Evolutionary conservation across 2,888 invertebrate genomes (phyloP).

Genomic region (Acrobeloides nanus): DNA sequence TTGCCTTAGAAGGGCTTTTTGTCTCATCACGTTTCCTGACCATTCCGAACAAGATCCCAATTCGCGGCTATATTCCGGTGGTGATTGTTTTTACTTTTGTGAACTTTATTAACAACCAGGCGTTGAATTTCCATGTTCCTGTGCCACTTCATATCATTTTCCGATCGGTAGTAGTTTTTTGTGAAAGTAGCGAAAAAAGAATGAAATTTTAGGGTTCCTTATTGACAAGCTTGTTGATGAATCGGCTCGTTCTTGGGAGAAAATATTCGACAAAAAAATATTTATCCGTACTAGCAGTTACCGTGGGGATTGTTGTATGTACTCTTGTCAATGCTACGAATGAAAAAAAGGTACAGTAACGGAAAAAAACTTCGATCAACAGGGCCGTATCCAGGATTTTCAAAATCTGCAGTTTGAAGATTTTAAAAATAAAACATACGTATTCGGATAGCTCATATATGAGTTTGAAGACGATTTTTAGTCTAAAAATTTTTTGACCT

Average conservation of each 20-base stretch:
- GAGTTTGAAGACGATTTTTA: no score
- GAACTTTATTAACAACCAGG: conserved; percentile 81
- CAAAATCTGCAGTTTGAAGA: no score
- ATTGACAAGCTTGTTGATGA: conserved; percentile 92
- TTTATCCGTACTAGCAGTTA: conserved; percentile 82
- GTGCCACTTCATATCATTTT: conserved; percentile 99
- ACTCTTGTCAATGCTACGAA: conserved; percentile 65
- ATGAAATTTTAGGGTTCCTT: conserved; percentile 70
- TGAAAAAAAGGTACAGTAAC: no score
- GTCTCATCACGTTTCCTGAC: conserved; percentile 71
- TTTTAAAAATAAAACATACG: no score
- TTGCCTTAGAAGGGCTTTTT: conserved; percentile 80
- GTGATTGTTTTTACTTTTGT: conserved; percentile 83
- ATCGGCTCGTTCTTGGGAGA: conserved; percentile 78
- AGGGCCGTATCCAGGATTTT: no score
- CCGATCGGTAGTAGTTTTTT: conserved; percentile 67
- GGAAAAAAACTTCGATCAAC: no score
- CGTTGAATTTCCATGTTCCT: conserved; percentile 88
- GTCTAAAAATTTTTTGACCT: no score
- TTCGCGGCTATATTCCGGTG: conserved; percentile 73
- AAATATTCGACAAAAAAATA: conserved; percentile 70
- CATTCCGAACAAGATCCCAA: conserved; percentile 63
- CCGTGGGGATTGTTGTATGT: conserved; percentile 81
- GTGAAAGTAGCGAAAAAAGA: neutral
- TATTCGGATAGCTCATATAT: no score